phyloP scores from a whole-genome alignment of 2,888 invertebrate genomes.

The Eupithecia pulchellata region DNA sequence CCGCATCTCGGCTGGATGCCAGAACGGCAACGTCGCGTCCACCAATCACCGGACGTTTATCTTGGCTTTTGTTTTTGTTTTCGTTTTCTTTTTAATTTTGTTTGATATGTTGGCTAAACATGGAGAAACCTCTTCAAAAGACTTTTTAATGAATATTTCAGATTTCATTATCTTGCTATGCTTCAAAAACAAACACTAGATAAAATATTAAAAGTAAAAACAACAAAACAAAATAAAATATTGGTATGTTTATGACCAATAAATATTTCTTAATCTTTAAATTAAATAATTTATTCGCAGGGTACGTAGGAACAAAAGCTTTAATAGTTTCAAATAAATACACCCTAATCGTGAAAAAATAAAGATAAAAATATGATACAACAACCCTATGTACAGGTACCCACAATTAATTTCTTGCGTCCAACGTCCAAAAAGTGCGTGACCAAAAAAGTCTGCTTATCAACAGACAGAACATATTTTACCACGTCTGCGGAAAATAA shows the following conservation, averaged over 20 bases:
- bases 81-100: slow-evolving; percentile 59
- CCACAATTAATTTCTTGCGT: neutral
- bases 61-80: slow-evolving; percentile 70
- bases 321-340: too few species aligned
- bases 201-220: too few species aligned
- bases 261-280: too few species aligned
- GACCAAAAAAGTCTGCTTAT: slow-evolving; percentile 27
- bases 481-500: slow-evolving; percentile 44
- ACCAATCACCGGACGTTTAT: slow-evolving; percentile 78
- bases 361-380: neutral
- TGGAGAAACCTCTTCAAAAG: slow-evolving; percentile 29
- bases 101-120: slow-evolving; percentile 30
- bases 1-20: slow-evolving; percentile 74
- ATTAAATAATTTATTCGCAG: too few species aligned
- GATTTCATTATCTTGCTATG: too few species aligned
- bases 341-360: too few species aligned
- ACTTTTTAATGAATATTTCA: too few species aligned
- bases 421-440: slow-evolving; percentile 30
- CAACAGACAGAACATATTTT: slow-evolving; percentile 35
- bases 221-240: too few species aligned
- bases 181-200: too few species aligned
- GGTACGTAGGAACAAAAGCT: too few species aligned
- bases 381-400: slow-evolving; percentile 21
- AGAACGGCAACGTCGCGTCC: slow-evolving; percentile 81
- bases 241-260: too few species aligned